phyloP scores from a whole-genome alignment of 1,140 invertebrate species.

The Leptoteleia sp. region DNA sequence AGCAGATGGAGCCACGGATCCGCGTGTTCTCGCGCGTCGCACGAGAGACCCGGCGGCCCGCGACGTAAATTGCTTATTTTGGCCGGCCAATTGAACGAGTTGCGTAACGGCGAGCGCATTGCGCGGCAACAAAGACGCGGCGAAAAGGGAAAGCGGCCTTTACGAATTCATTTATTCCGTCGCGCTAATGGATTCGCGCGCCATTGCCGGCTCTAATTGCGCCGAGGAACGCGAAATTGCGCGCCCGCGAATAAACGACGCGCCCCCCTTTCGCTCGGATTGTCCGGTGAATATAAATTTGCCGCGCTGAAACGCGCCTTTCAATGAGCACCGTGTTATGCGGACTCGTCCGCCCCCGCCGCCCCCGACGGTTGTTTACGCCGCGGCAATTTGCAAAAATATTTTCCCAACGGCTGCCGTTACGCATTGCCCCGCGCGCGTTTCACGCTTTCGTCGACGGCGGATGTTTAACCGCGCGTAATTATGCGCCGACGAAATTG shows the following conservation, averaged over 20 bases:
- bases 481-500: constrained; percentile 35
- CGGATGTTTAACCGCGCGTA: constrained; percentile 17
- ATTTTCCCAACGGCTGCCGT: constrained; percentile 2
- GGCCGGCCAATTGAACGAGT: constrained; percentile 43
- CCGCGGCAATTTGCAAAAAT: constrained; percentile 8
- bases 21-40: constrained; percentile 47
- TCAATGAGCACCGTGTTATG: too few species aligned
- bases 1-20: constrained; percentile 56
- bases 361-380: too few species aligned
- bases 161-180: constrained; percentile 59
- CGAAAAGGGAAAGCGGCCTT: constrained; percentile 49
- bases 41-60: constrained; percentile 36
- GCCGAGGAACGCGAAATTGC: constrained; percentile 9
- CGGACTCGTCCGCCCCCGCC: too few species aligned
- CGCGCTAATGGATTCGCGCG: constrained; percentile 30
- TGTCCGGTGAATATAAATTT: constrained; percentile 37
- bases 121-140: constrained; percentile 41
- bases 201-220: constrained; percentile 15
- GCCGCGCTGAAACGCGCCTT: neutral
- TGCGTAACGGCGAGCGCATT: constrained; percentile 54
- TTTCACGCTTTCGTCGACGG: constrained; percentile 16
- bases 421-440: constrained; percentile 5
- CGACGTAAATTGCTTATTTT: constrained; percentile 61
- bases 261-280: constrained; percentile 31
- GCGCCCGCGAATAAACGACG: constrained; percentile 18